These are phyloP conservation scores for Macrotis lagotis DNA, from an alignment of 2,113 vertebrate species.

Conservation along the genomic window DNA sequence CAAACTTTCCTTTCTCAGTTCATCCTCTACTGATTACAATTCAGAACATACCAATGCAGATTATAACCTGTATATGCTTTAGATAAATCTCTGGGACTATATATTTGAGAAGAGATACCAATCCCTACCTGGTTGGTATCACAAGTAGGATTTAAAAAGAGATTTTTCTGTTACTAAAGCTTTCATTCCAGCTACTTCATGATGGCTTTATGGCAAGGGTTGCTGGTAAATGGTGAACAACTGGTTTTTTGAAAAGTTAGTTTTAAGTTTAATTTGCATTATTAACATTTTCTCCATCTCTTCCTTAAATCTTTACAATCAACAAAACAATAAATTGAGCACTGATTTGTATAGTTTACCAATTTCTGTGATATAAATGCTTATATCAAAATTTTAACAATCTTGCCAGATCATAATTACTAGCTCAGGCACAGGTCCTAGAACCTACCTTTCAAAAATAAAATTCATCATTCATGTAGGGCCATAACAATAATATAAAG, in stretches of 20 bases:
- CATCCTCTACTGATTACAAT: background rate
- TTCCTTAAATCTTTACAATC: background rate
- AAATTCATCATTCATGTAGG: background rate
- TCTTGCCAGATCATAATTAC: background rate
- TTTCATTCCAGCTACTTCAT: background rate
- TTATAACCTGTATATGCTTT: background rate
- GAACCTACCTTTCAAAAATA: background rate
- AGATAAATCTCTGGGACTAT: no score
- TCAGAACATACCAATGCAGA: background rate
- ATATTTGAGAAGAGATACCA: background rate
- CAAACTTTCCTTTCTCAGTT: background rate
- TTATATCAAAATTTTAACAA: background rate
- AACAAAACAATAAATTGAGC: background rate
- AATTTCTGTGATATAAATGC: background rate
- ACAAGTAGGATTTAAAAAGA: background rate
- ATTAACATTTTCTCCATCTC: background rate
- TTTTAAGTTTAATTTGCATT: background rate
- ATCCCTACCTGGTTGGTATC: background rate
- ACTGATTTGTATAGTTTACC: background rate
- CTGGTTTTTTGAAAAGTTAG: background rate
- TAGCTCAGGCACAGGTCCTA: background rate
- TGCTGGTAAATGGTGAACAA: background rate
- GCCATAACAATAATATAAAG: background rate
- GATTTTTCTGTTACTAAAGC: background rate
- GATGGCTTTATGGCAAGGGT: background rate